Conservation (phyloP, 2,797 vertebrate species). For the Ispidina lecontei region DNA sequence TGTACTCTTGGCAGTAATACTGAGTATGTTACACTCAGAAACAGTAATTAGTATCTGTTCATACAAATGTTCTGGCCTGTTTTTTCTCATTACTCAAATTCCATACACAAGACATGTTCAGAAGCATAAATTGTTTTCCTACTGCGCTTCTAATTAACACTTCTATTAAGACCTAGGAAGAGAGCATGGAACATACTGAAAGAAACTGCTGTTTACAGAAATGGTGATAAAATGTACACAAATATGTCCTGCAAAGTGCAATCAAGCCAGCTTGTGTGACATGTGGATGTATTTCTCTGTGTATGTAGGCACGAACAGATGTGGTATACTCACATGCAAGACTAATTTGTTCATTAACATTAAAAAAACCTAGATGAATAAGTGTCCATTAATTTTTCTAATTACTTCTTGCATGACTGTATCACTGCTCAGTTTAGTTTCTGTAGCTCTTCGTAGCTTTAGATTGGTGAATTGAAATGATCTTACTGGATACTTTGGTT, state of each 20-base stretch:
- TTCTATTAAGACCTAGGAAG: constrained; percentile 56
- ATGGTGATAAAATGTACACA: constrained; percentile 55
- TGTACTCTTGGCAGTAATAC: neutral
- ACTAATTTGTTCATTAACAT: constrained; percentile 60
- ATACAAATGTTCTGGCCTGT: constrained; percentile 38
- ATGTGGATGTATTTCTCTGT: constrained; percentile 47
- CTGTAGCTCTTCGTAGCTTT: neutral
- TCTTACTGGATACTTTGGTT: neutral
- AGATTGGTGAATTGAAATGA: neutral
- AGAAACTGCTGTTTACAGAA: constrained; percentile 60
- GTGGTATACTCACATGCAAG: constrained; percentile 43
- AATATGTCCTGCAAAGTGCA: constrained; percentile 61
- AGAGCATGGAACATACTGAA: constrained; percentile 58
- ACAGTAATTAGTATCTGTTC: constrained; percentile 44
- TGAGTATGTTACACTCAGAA: neutral
- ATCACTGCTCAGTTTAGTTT: constrained; percentile 15
- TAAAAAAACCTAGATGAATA: constrained; percentile 26
- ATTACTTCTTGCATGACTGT: constrained; percentile 17
- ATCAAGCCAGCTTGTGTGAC: constrained; percentile 49
- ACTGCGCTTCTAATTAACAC: constrained; percentile 64
- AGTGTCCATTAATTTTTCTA: constrained; percentile 61
- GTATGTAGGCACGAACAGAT: constrained; percentile 47
- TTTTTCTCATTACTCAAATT: constrained; percentile 68
- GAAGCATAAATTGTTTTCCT: constrained; percentile 62
- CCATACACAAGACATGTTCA: constrained; percentile 36